Evolutionary conservation across 2,797 vertebrate genomes (phyloP).

Genomic region (Sphenopsis melanotis): DNA sequence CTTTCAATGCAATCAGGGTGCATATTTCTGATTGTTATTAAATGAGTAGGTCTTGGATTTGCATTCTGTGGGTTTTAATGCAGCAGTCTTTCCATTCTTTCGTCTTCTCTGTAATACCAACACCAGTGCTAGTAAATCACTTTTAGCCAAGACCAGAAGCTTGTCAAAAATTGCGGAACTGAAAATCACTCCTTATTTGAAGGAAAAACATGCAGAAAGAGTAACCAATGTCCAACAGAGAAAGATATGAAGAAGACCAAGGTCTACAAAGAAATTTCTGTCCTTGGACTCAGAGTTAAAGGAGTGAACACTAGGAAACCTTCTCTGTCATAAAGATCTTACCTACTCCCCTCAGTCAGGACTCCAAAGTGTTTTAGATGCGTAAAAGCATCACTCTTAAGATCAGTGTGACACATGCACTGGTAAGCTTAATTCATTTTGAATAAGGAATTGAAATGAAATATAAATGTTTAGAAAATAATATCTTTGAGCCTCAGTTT

Average conservation of each 20-base stretch:
- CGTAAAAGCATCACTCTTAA: not conserved
- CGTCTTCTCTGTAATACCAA: not conserved
- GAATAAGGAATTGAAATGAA: not conserved
- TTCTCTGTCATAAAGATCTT: not conserved
- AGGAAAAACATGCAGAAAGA: not conserved
- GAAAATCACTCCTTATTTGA: not conserved
- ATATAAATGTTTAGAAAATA: not conserved
- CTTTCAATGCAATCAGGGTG: not conserved
- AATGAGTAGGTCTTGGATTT: not conserved
- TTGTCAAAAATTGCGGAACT: not conserved
- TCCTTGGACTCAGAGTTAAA: not conserved
- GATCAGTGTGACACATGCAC: not conserved
- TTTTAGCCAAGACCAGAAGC: not conserved
- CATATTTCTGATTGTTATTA: not conserved
- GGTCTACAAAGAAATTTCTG: not conserved
- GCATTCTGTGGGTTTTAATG: not conserved
- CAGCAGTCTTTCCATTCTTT: not conserved
- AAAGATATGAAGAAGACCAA: not conserved
- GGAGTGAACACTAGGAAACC: not conserved
- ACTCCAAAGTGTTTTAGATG: not conserved
- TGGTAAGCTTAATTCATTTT: not conserved
- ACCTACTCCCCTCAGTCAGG: not conserved
- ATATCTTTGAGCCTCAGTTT: not conserved
- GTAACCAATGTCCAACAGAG: not conserved
- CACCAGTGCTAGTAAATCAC: not conserved